Percentiles rank a stretch among this genome's conserved stretches.
phyloP scores from a whole-genome alignment of 2,888 invertebrate genomes.

The Drosophila sordidula region DNA sequence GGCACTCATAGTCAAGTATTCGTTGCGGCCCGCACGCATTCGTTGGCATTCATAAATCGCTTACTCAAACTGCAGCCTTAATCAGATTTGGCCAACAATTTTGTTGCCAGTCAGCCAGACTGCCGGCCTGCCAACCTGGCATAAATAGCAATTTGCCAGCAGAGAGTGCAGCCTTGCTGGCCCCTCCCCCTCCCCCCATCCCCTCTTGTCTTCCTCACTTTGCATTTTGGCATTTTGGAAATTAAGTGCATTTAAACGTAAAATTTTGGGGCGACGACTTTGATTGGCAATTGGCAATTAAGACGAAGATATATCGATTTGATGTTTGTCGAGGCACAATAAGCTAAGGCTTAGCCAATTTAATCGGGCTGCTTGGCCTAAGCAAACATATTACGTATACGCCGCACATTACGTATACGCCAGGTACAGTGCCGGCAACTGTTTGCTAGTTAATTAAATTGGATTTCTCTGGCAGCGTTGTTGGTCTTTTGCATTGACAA shows the following conservation, averaged over 20 bases:
- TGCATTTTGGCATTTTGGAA: slow-evolving; percentile 26
- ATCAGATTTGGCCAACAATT: slow-evolving; percentile 69
- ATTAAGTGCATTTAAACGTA: slow-evolving; percentile 53
- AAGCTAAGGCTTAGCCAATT: slow-evolving; percentile 26
- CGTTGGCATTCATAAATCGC: slow-evolving; percentile 68
- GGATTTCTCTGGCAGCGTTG: slow-evolving; percentile 12
- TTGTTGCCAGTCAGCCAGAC: slow-evolving; percentile 28
- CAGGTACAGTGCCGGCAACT: slow-evolving; percentile 1
- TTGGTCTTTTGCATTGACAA: slow-evolving; percentile 6
- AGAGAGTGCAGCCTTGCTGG: slow-evolving; percentile 13
- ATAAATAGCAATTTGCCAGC: slow-evolving; percentile 64
- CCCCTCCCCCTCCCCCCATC: too few species aligned
- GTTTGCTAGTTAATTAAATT: slow-evolving; percentile 52
- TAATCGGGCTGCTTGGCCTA: slow-evolving; percentile 15
- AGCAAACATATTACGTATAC: slow-evolving; percentile 9
- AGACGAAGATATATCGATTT: slow-evolving; percentile 27
- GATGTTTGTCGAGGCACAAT: not conserved
- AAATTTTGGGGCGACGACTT: slow-evolving; percentile 45
- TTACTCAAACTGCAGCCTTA: slow-evolving; percentile 65
- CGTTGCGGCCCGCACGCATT: slow-evolving; percentile 14
- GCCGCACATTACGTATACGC: slow-evolving; percentile 29
- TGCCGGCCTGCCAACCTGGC: slow-evolving; percentile 19
- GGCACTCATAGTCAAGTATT: slow-evolving; percentile 2
- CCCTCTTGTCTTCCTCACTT: not conserved
- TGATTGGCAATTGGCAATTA: slow-evolving; percentile 55